phyloP scores from a whole-genome alignment of 2,113 vertebrate species.

The Coreoperca whiteheadi region DNA sequence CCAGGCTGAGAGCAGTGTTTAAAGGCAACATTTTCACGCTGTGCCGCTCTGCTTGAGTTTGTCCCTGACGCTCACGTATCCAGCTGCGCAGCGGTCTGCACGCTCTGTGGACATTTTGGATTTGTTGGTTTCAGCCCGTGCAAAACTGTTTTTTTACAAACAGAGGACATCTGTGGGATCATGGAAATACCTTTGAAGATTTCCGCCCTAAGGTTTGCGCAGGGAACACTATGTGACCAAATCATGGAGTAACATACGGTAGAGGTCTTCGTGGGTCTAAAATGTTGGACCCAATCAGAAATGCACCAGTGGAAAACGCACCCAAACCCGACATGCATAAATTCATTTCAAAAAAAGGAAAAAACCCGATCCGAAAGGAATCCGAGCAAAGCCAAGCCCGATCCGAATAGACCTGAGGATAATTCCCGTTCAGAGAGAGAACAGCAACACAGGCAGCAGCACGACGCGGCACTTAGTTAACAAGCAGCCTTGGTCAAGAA shows the following conservation, averaged over 20 bases:
- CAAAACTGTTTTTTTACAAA: too few species aligned
- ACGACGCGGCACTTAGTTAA: background rate
- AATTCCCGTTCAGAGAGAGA: background rate
- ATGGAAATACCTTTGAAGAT: background rate
- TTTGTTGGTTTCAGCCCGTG: background rate
- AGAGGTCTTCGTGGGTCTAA: background rate
- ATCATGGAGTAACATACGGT: background rate
- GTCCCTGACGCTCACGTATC: background rate
- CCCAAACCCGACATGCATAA: background rate
- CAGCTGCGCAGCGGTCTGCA: background rate
- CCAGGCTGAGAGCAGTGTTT: background rate
- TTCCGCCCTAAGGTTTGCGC: background rate
- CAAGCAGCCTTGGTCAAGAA: background rate
- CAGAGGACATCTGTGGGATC: background rate
- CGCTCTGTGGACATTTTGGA: background rate
- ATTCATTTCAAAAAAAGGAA: background rate
- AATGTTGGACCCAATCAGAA: background rate
- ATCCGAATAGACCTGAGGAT: background rate
- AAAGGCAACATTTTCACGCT: background rate
- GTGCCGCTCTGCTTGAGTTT: background rate
- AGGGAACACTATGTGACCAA: background rate
- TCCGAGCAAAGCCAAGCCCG: too few species aligned
- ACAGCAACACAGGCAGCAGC: background rate
- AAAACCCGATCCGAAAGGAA: background rate
- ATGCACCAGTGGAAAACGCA: background rate